Conservation (phyloP, 2,888 invertebrate genomes). For the Oxyteleia sp. region DNA sequence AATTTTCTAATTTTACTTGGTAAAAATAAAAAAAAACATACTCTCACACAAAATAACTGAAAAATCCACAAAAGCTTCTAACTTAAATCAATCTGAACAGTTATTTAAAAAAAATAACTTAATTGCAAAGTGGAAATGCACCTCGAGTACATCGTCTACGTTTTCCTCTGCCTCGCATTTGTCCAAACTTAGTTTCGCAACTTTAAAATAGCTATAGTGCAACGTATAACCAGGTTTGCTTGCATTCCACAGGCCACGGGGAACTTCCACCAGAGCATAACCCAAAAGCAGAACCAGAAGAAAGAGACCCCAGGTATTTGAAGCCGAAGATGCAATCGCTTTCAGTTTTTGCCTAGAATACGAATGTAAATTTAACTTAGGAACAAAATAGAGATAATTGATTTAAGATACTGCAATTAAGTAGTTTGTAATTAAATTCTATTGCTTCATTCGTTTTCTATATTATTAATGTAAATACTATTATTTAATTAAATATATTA, state of each 20-base stretch:
- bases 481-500: too few species aligned
- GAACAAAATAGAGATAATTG: too few species aligned
- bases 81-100: too few species aligned
- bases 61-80: too few species aligned
- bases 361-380: too few species aligned
- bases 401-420: too few species aligned
- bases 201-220: constrained; percentile 96
- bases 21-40: too few species aligned
- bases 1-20: too few species aligned
- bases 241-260: constrained; percentile 96
- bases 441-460: too few species aligned
- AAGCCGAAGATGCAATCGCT: constrained; percentile 98
- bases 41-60: too few species aligned
- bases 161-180: constrained; percentile 99
- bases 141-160: constrained; percentile 97
- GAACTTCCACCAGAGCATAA: constrained; percentile 98
- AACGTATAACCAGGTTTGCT: constrained; percentile 95
- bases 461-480: neutral
- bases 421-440: too few species aligned
- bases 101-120: neutral
- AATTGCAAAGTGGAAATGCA: constrained; percentile 84
- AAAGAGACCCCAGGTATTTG: constrained; percentile 99
- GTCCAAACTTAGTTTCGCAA: constrained; percentile 97
- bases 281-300: constrained; percentile 96
- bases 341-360: constrained; percentile 96